These are phyloP conservation scores for Procambarus virginalis DNA, from an alignment of 1,140 invertebrate genomes.

Conservation along the genomic window DNA sequence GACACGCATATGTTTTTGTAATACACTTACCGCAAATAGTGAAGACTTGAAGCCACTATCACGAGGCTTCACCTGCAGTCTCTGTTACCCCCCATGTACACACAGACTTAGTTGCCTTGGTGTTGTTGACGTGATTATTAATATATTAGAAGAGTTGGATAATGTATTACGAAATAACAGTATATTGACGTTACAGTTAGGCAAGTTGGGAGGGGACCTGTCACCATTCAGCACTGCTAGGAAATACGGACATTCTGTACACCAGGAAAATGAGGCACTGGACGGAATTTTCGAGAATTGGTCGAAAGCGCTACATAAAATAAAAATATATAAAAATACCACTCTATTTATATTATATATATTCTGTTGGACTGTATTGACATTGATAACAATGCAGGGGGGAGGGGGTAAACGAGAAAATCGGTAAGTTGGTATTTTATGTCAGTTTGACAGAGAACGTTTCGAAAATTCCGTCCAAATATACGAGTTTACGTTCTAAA, in stretches of 20 bases:
- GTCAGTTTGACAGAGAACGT: background rate
- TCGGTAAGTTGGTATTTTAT: background rate
- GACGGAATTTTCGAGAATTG: background rate
- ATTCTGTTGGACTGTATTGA: too few relatives aligned
- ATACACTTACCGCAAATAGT: background rate
- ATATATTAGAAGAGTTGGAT: background rate
- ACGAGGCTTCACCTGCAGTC: background rate
- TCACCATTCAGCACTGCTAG: conserved; percentile 1
- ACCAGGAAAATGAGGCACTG: background rate
- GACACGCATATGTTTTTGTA: conserved; percentile 32
- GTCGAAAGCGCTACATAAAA: background rate
- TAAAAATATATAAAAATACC: background rate
- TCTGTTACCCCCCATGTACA: background rate
- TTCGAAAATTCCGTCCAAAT: conserved; percentile 5
- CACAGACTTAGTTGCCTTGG: background rate
- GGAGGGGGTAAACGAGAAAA: background rate
- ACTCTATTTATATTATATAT: background rate
- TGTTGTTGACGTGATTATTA: background rate
- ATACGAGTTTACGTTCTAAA: background rate
- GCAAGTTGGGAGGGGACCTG: background rate
- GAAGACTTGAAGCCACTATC: background rate
- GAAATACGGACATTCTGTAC: conserved; percentile 6
- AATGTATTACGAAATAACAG: background rate
- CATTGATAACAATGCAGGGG: background rate
- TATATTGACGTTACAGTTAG: background rate